phyloP scores from a whole-genome alignment of 2,797 vertebrate species.

The Psittacula derbiana region DNA sequence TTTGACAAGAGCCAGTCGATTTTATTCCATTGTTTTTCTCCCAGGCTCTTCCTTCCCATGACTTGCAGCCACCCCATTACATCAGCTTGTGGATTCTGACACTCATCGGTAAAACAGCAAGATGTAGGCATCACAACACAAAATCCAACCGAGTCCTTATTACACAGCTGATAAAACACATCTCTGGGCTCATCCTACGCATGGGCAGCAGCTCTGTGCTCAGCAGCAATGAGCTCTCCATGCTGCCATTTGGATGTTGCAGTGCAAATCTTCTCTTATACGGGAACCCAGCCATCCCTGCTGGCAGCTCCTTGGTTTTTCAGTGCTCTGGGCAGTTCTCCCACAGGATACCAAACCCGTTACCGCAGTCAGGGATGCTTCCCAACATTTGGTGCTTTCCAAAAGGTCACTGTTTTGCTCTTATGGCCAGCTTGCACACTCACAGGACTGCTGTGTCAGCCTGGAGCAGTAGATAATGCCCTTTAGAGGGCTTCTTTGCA shows the following conservation, averaged over 20 bases:
- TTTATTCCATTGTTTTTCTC: neutral
- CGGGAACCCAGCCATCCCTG: neutral
- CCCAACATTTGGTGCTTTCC: neutral
- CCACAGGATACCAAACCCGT: neutral
- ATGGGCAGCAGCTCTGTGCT: neutral
- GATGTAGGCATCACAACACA: neutral
- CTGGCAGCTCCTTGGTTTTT: neutral
- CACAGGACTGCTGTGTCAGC: neutral
- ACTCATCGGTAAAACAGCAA: neutral
- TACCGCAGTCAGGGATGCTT: neutral
- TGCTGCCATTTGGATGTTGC: neutral
- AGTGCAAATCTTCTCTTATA: neutral
- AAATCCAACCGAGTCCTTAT: neutral
- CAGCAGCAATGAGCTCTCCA: neutral
- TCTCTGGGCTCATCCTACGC: neutral
- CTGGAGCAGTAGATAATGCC: neutral
- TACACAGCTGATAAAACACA: neutral
- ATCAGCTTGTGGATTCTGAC: neutral
- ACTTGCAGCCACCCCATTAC: neutral
- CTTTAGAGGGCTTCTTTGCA: neutral
- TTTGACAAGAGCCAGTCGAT: neutral
- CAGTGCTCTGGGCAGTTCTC: neutral
- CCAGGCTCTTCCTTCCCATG: neutral
- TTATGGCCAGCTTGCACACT: neutral
- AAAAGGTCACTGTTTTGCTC: neutral